Evolutionary conservation across 2,113 vertebrate genomes (phyloP).

Genomic region (Varanus salvator): DNA sequence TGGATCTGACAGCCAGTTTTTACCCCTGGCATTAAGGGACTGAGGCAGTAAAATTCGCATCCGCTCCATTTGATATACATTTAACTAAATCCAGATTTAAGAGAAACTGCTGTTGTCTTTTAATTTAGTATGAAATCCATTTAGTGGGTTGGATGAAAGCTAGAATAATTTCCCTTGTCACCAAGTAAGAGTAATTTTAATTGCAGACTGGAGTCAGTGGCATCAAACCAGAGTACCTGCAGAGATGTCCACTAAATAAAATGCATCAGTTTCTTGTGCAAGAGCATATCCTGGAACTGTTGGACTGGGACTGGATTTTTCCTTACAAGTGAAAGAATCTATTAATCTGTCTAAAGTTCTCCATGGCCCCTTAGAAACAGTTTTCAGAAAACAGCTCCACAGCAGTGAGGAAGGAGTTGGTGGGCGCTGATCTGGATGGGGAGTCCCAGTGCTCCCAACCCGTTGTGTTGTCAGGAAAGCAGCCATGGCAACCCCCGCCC

Average conservation of each 20-base stretch:
- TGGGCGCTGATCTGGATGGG: neutral
- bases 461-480: neutral
- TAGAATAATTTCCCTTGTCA: neutral
- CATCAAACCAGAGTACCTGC: slow-evolving; percentile 41
- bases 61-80: slow-evolving; percentile 15
- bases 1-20: neutral
- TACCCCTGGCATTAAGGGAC: neutral
- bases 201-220: neutral
- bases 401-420: fast-evolving
- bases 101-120: neutral
- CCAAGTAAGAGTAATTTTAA: neutral
- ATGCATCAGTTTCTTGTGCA: neutral
- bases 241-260: slow-evolving; percentile 16
- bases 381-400: fast-evolving
- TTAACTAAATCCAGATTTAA: neutral
- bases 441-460: neutral
- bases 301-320: neutral
- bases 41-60: slow-evolving; percentile 21
- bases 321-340: neutral
- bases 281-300: neutral
- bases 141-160: neutral
- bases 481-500: neutral
- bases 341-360: slow-evolving; percentile 10
- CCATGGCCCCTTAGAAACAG: neutral
- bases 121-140: neutral